phyloP scores from a whole-genome alignment of 2,113 vertebrate genomes.

The Salvelinus sp. region DNA sequence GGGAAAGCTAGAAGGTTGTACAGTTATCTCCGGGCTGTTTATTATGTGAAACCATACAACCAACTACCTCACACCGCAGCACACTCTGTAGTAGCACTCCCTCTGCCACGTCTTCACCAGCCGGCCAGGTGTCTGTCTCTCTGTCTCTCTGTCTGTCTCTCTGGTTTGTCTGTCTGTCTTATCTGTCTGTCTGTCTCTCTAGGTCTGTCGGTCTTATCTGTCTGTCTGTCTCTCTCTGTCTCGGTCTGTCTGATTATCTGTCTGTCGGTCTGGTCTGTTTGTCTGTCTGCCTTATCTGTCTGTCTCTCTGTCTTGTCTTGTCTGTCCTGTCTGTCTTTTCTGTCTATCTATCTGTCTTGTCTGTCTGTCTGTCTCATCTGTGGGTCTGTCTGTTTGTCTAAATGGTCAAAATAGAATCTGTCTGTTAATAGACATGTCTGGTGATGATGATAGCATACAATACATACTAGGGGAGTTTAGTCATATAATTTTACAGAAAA shows the following conservation, averaged over 20 bases:
- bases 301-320: no score
- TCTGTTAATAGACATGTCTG: not conserved
- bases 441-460: no score
- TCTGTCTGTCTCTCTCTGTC: slow-evolving; percentile 51
- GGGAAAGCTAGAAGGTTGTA: slow-evolving; percentile 85
- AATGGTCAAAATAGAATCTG: no score
- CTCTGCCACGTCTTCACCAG: not conserved
- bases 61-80: slow-evolving; percentile 82
- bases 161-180: not conserved
- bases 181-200: not conserved
- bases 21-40: slow-evolving; percentile 83
- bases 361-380: not conserved
- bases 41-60: slow-evolving; percentile 85
- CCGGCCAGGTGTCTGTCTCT: not conserved
- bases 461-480: not conserved
- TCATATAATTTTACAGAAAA: no score
- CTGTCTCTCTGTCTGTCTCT: not conserved
- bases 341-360: not conserved
- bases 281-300: slow-evolving; percentile 37
- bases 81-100: slow-evolving; percentile 32
- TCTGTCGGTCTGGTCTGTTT: not conserved
- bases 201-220: not conserved
- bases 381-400: not conserved
- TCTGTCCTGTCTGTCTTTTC: not conserved
- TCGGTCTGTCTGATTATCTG: not conserved